phyloP scores from a whole-genome alignment of 2,888 invertebrate species.

The Hirtodrosophila alboralis region DNA sequence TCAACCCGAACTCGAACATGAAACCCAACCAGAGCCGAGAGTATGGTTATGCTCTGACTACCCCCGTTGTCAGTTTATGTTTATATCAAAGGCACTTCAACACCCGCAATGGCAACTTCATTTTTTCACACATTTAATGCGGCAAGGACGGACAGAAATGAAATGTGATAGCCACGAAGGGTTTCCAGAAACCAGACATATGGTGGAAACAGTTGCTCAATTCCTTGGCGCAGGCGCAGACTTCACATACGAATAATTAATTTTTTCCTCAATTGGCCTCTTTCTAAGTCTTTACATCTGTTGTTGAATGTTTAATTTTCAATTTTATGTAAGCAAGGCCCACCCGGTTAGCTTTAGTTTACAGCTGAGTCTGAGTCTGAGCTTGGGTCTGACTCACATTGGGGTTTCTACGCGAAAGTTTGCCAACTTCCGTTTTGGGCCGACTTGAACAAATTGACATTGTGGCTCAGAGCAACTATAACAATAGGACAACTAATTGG shows the following conservation, averaged over 20 bases:
- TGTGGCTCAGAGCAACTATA: slow-evolving; percentile 63
- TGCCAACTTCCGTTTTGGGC: slow-evolving; percentile 70
- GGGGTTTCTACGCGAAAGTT: slow-evolving; percentile 53
- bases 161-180: slow-evolving; percentile 81
- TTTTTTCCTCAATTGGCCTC: slow-evolving; percentile 12
- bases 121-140: slow-evolving; percentile 59
- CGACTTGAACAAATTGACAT: slow-evolving; percentile 73
- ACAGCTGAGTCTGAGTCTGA: slow-evolving; percentile 10
- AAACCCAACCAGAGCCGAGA: slow-evolving; percentile 1
- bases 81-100: slow-evolving; percentile 74
- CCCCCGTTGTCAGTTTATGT: slow-evolving; percentile 73
- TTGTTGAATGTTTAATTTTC: slow-evolving; percentile 17
- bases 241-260: slow-evolving; percentile 8
- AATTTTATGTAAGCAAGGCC: slow-evolving; percentile 36
- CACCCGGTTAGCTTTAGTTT: slow-evolving; percentile 59
- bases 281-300: slow-evolving; percentile 76
- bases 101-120: slow-evolving; percentile 44
- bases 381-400: slow-evolving; percentile 38
- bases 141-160: slow-evolving; percentile 44
- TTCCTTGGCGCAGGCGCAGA: slow-evolving; percentile 58
- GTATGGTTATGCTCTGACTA: slow-evolving; percentile 59
- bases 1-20: slow-evolving; percentile 5
- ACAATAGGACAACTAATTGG: slow-evolving; percentile 77
- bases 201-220: slow-evolving; percentile 65
- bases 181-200: slow-evolving; percentile 70